Percentiles rank a stretch among this genome's conserved stretches.
phyloP scores from a whole-genome alignment of 2,888 invertebrate species.

The Mesochorus sp. region DNA sequence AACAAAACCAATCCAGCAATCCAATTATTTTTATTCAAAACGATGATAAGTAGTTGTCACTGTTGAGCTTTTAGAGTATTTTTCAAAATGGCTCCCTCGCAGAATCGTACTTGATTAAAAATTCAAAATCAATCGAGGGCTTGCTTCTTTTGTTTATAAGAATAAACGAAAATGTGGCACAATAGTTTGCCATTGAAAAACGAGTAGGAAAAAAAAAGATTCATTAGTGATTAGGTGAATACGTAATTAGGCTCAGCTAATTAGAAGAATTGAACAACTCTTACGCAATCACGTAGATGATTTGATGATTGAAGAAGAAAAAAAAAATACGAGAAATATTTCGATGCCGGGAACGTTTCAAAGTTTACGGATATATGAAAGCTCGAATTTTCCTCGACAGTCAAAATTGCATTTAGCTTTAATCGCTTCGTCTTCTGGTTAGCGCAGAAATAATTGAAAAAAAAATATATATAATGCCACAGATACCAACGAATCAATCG shows the following conservation, averaged over 20 bases:
- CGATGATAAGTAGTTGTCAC: neutral
- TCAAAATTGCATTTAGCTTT: constrained; percentile 29
- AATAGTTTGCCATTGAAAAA: too few species aligned
- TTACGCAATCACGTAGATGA: neutral
- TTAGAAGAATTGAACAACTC: neutral
- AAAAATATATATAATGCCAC: constrained; percentile 20
- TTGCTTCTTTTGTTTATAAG: neutral
- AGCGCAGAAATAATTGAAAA: constrained; percentile 50
- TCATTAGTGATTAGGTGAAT: neutral
- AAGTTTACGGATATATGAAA: constrained; percentile 1
- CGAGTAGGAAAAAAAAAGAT: too few species aligned
- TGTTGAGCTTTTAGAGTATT: neutral
- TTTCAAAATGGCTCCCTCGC: too few species aligned
- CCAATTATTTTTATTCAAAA: neutral
- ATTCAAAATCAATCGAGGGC: neutral
- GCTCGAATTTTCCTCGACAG: constrained; percentile 2
- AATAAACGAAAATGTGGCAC: neutral
- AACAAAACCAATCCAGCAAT: neutral
- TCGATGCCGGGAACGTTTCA: neutral
- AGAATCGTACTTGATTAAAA: too few species aligned
- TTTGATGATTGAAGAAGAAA: neutral
- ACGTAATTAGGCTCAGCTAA: neutral
- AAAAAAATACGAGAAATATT: constrained; percentile 1
- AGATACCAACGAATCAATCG: constrained; percentile 76
- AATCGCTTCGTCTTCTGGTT: constrained; percentile 59